Conservation (phyloP, 2,888 invertebrate genomes). For the Leucophenga maculata region DNA sequence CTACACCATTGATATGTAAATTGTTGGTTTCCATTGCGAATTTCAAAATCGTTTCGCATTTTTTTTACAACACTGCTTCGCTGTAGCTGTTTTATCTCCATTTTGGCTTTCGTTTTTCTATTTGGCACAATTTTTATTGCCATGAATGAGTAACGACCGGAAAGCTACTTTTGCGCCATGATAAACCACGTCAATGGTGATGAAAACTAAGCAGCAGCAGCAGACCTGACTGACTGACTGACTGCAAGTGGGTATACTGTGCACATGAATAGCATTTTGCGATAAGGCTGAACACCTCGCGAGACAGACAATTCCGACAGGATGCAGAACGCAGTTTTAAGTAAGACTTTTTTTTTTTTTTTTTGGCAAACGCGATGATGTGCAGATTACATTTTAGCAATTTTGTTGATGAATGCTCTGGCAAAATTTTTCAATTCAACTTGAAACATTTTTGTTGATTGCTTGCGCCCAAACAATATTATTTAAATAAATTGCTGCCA, state of each 20-base stretch:
- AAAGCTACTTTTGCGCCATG: slow-evolving; percentile 69
- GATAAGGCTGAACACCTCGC: slow-evolving; percentile 1
- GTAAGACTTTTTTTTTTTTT: slow-evolving; percentile 30
- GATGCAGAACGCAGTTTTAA: neutral
- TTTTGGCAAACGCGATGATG: slow-evolving; percentile 48
- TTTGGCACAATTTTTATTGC: slow-evolving; percentile 64
- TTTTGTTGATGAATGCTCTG: slow-evolving; percentile 68
- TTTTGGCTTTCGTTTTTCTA: slow-evolving; percentile 48
- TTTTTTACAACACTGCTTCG: too few species aligned
- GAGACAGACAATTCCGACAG: neutral
- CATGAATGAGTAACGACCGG: slow-evolving; percentile 70
- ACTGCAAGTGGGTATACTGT: slow-evolving; percentile 9
- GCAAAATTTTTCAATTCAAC: slow-evolving; percentile 27
- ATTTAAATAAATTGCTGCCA: slow-evolving; percentile 60
- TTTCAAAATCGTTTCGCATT: slow-evolving; percentile 1
- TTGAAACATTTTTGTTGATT: neutral
- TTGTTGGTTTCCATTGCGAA: slow-evolving; percentile 43
- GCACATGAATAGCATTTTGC: neutral
- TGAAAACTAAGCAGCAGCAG: slow-evolving; percentile 9
- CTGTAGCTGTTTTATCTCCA: slow-evolving; percentile 3
- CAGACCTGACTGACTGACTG: slow-evolving; percentile 5
- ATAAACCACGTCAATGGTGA: slow-evolving; percentile 46
- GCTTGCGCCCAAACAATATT: slow-evolving; percentile 35
- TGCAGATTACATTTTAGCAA: slow-evolving; percentile 51
- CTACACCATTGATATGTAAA: too few species aligned